Base-by-base conservation (phyloP, 2,888 invertebrate species). In the Opisthograptis luteolata region DNA sequence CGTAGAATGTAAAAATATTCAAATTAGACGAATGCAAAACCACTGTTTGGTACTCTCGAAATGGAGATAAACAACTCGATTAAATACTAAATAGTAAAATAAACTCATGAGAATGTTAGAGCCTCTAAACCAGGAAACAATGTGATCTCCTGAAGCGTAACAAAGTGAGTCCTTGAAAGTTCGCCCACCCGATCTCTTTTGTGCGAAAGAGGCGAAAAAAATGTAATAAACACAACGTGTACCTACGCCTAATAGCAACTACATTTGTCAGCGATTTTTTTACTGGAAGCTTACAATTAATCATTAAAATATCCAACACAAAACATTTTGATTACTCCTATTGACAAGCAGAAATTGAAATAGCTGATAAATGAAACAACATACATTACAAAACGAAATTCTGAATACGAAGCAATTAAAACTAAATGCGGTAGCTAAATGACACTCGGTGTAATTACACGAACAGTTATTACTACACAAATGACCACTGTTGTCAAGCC, bases 261-360 rank as follows among this genome's bases (percentile, higher is more conserved):
- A 80, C 76, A 80, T 84, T 87, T 84, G 82, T 85, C 81, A 83
- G 81, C 79, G 68, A 73, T 79, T 84, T 86, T 84, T 86, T 84
- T 77, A 66, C 60, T 48, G 24, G 42, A 55, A 55, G 54, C 60
- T 80, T 81, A 76, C 79, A 81, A 85, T 87, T 82, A 81, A 86
- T 85, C 83, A 81, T 78, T 62, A 58, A 56, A 69, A 66, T 65
- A 69, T 70, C 68, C 69, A 70, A 69, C 71, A 72, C 62, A 70
- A 62, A 62, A 60, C 63, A 66, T 69, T 43, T 68, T 76, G 76
- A 79, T 81, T 77, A 72, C 69, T 66, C 63, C 49, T 73, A 74
- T 77, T 75, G 76, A 70, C 67, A 72, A 69, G 58, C 54, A 58
- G 64, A 68, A n/a, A 72, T 73, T 65, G 69, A 71, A 71, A 66